Evolutionary conservation across 2,797 vertebrate genomes (phyloP).

Genomic region (Melanotaenia parkinsoni): DNA sequence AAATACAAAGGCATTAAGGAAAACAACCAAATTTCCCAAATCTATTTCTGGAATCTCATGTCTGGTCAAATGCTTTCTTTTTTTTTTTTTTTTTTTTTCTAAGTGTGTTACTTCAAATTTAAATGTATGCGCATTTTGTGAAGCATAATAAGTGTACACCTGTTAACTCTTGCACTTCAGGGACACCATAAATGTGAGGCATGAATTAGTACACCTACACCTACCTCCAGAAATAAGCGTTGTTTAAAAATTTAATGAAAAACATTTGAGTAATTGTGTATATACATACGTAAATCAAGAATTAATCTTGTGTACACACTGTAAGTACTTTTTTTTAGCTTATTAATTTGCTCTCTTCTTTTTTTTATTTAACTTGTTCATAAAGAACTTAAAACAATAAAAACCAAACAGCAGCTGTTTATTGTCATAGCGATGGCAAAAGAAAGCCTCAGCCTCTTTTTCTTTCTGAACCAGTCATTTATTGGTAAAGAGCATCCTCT

Average conservation of each 20-base stretch:
- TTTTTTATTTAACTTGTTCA: background rate
- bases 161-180: background rate
- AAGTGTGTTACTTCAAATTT: background rate
- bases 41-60: too few species aligned
- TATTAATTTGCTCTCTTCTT: background rate
- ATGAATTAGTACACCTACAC: background rate
- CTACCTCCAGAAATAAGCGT: background rate
- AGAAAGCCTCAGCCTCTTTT: background rate
- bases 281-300: too few species aligned
- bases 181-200: background rate
- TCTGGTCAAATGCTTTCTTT: background rate
- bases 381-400: background rate
- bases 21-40: background rate
- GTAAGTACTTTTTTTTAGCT: background rate
- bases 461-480: slow-evolving; percentile 17
- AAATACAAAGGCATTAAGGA: too few species aligned
- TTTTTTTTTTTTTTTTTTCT: background rate
- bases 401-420: background rate
- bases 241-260: background rate
- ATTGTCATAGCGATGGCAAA: background rate
- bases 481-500: slow-evolving; percentile 62
- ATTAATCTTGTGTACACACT: background rate
- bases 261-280: background rate
- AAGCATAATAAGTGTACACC: background rate
- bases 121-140: too few species aligned